These are phyloP conservation scores for Drosophila sproati DNA, from an alignment of 1,140 invertebrate genomes.

Conservation along the genomic window DNA sequence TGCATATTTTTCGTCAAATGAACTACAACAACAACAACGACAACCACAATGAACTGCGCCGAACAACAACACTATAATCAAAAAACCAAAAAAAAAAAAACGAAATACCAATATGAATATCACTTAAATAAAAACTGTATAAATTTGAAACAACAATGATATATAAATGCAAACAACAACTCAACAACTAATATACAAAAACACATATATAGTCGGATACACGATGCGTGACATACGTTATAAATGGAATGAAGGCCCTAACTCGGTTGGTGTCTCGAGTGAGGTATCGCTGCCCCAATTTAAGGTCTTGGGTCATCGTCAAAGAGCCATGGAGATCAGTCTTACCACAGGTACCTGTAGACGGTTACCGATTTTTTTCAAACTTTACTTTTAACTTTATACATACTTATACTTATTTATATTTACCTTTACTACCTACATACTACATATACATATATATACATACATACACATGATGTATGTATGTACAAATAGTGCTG, in stretches of 20 bases:
- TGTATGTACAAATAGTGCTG: slow-evolving; percentile 36
- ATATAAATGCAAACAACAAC: slow-evolving; percentile 52
- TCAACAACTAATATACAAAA: slow-evolving; percentile 46
- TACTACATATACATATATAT: slow-evolving; percentile 15
- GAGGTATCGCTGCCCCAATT: slow-evolving; percentile 97
- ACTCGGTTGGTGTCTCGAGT: slow-evolving; percentile 95
- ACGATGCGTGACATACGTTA: slow-evolving; percentile 98
- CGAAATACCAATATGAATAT: slow-evolving; percentile 42
- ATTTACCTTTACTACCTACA: slow-evolving; percentile 29
- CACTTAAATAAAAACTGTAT: slow-evolving; percentile 42
- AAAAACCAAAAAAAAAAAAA: slow-evolving; percentile 4
- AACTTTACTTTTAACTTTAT: slow-evolving; percentile 71
- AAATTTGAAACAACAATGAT: slow-evolving; percentile 39
- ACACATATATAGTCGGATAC: slow-evolving; percentile 92
- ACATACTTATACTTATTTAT: slow-evolving; percentile 50
- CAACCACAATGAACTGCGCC: slow-evolving; percentile 70
- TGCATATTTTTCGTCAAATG: slow-evolving; percentile 79
- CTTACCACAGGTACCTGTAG: slow-evolving; percentile 94
- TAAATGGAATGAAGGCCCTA: slow-evolving; percentile 96
- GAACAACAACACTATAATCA: slow-evolving; percentile 46
- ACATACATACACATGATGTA: not conserved
- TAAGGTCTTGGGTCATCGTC: slow-evolving; percentile 95
- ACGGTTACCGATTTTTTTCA: slow-evolving; percentile 85
- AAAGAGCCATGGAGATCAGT: slow-evolving; percentile 95
- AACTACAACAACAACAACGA: slow-evolving; percentile 56